Base-by-base conservation (phyloP, 2,797 vertebrate species). In the Silurus aristotelis region DNA sequence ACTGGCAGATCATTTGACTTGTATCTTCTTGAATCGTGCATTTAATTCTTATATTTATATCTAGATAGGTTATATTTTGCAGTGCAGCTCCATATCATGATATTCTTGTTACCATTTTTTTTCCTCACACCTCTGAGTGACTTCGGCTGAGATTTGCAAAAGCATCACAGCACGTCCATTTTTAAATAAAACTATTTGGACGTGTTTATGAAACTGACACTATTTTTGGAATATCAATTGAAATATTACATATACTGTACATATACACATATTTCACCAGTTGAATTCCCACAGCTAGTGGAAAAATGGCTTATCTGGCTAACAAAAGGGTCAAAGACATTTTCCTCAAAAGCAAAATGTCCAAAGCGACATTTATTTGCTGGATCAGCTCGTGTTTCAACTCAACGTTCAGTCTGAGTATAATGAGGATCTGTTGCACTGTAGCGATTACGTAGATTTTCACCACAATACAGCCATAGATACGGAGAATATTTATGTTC, bases 341-440 rank as follows among this genome's bases (percentile, higher is more conserved):
- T 68, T 84, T 81, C 89, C 89, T 56, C 86, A 89, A 87, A 88
- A 88, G 90, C 90, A 8, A 55, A 92, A 93, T 89, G 89, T 31
- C 31, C 0, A 31, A 31, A 89, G 88, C 87, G 55, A 87, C 83
- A 80, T 89, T 90, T 89, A 92, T 93, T 92, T 86, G 25, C 85
- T 48, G 10, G 60, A 70, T 77, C 58, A 70, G 61, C 48, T 63
- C 10, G 0, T 56, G 46, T 52, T 73, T 43, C 48, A 20, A 77
- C 75, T 60, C 56, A 43, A 17, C 20, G 48, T 56, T 14, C 61
- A 78, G 83, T 25, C 63, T 83, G 22, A 67, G 48, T 67, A 58
- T 67, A 77, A 66, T 56, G 46, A 70, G 83, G 66, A 60, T 79
- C 55, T 84, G 58, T 70, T 67, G 48, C 63, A 60, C 38, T 38